phyloP scores from a whole-genome alignment of 2,113 vertebrate genomes.

The Apus apus region DNA sequence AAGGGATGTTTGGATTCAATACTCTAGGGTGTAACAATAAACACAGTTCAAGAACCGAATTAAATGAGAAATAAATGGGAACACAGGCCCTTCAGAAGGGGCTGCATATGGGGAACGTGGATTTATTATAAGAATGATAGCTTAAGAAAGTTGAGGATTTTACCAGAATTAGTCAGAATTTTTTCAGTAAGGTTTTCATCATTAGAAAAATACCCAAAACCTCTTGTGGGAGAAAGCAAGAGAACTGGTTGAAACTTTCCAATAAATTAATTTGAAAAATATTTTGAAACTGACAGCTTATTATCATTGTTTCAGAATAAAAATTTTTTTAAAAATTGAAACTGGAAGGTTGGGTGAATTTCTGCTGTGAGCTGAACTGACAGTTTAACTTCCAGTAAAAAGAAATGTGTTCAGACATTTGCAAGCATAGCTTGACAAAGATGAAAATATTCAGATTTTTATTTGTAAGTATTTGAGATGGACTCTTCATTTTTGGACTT shows the following conservation, averaged over 20 bases:
- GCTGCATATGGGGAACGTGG: neutral
- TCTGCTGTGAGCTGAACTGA: neutral
- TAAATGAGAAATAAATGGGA: slow-evolving; percentile 14
- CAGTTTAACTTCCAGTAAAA: neutral
- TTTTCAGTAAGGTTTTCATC: neutral
- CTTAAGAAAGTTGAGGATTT: neutral
- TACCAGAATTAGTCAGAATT: neutral
- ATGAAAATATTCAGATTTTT: neutral
- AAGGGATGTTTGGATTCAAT: neutral
- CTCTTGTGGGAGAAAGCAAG: neutral
- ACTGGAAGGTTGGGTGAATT: neutral
- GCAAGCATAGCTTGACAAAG: neutral
- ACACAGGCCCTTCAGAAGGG: neutral
- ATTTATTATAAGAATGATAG: neutral
- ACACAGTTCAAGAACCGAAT: neutral
- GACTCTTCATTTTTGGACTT: neutral
- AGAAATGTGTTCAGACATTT: neutral
- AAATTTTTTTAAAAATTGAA: neutral
- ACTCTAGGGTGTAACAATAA: neutral
- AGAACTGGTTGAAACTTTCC: neutral
- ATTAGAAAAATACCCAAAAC: neutral
- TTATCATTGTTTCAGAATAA: neutral
- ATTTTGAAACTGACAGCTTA: neutral
- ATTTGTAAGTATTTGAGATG: neutral
- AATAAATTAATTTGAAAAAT: neutral